Conservation (phyloP, 2,888 invertebrate species). For the Diloba caeruleocephala region DNA sequence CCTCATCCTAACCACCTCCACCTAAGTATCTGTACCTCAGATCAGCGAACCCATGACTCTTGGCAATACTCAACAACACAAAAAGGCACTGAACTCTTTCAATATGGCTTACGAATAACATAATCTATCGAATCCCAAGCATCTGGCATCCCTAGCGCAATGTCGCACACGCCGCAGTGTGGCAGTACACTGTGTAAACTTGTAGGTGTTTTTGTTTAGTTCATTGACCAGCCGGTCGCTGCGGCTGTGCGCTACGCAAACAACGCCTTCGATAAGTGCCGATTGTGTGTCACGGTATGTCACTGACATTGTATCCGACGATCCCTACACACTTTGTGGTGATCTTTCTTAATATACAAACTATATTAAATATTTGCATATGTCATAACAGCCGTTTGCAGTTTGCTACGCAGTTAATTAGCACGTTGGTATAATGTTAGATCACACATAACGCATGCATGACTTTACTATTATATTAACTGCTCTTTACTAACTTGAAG, state of each 20-base stretch:
- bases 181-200: constrained; percentile 63
- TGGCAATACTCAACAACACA: too few relatives aligned
- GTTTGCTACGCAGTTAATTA: constrained; percentile 30
- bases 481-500: not conserved
- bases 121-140: constrained; percentile 45
- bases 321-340: constrained; percentile 40
- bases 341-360: constrained; percentile 11
- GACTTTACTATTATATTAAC: constrained; percentile 8
- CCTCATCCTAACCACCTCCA: too few relatives aligned
- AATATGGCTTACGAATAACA: constrained; percentile 26
- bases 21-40: too few relatives aligned
- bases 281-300: constrained; percentile 83
- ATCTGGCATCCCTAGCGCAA: constrained; percentile 53
- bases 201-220: constrained; percentile 87
- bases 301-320: constrained; percentile 71
- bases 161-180: constrained; percentile 58
- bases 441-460: constrained; percentile 18
- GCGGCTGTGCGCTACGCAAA: constrained; percentile 81
- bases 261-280: constrained; percentile 85
- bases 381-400: not conserved
- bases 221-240: constrained; percentile 82
- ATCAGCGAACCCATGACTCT: too few relatives aligned
- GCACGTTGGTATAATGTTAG: constrained; percentile 11
- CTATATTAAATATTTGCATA: constrained; percentile 34
- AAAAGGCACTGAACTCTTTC: constrained; percentile 13